A percentile compares a stretch with the other conserved stretches of the same genome.
These are phyloP conservation scores for Ptilodon capucinus DNA, from an alignment of 2,888 invertebrate species.

Conservation along the genomic window DNA sequence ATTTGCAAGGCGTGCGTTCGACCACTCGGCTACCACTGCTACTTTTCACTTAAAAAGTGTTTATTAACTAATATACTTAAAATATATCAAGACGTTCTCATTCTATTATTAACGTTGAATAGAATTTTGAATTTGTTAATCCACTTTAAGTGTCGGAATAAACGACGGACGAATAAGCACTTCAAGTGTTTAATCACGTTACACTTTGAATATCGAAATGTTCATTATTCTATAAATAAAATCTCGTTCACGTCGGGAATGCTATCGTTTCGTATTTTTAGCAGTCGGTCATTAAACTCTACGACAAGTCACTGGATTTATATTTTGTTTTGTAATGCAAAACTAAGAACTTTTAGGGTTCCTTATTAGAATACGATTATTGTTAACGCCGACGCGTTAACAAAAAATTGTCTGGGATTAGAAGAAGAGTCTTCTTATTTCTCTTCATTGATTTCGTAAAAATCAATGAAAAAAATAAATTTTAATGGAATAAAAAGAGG, in stretches of 20 bases:
- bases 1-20: no score
- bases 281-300: slow-evolving; percentile 25
- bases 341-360: neutral
- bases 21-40: no score
- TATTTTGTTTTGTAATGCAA: slow-evolving; percentile 14
- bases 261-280: slow-evolving; percentile 30
- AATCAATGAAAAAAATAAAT: no score
- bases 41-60: no score
- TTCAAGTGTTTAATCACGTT: slow-evolving; percentile 4
- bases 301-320: slow-evolving; percentile 21
- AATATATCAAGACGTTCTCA: no score
- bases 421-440: no score
- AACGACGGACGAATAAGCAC: neutral
- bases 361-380: no score
- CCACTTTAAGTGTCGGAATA: neutral
- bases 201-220: slow-evolving; percentile 9
- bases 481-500: no score
- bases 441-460: no score
- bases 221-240: slow-evolving; percentile 16
- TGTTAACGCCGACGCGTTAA: no score
- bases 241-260: slow-evolving; percentile 3
- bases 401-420: no score
- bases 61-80: no score
- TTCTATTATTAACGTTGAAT: neutral
- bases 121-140: neutral